Conservation (phyloP, 2,888 invertebrate species). For the Euplagia quadripunctaria region DNA sequence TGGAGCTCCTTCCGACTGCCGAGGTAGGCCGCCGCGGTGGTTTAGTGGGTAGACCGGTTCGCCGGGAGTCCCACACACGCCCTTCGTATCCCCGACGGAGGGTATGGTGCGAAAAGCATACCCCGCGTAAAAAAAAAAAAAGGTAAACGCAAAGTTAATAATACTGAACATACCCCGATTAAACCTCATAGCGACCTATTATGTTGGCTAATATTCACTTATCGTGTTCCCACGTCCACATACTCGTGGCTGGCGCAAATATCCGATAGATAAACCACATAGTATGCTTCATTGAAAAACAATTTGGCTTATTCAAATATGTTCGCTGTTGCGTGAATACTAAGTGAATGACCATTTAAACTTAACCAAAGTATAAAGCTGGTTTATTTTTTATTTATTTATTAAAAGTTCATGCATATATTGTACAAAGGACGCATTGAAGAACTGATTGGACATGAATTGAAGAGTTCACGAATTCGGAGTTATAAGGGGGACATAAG, state of each 20-base stretch:
- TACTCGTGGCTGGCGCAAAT: not conserved
- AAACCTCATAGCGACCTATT: not conserved
- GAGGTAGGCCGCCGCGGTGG: too few relatives aligned
- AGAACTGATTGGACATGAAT: too few relatives aligned
- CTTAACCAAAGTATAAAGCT: not conserved
- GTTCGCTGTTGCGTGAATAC: slow-evolving; percentile 11
- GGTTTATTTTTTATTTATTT: not conserved
- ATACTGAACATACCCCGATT: not conserved
- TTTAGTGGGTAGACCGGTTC: too few relatives aligned
- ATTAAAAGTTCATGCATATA: too few relatives aligned
- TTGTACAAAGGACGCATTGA: too few relatives aligned
- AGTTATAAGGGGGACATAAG: too few relatives aligned
- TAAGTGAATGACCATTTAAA: slow-evolving; percentile 1
- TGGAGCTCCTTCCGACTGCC: too few relatives aligned
- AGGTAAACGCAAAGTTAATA: not conserved
- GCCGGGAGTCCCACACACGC: too few relatives aligned
- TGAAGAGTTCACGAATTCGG: too few relatives aligned
- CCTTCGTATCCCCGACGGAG: too few relatives aligned
- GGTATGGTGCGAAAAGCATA: too few relatives aligned
- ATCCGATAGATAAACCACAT: slow-evolving; percentile 11
- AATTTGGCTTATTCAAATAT: slow-evolving; percentile 21
- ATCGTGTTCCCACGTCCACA: not conserved
- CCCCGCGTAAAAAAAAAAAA: too few relatives aligned
- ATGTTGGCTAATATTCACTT: slow-evolving; percentile 12
- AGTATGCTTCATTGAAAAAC: slow-evolving; percentile 16